Evolutionary conservation across 2,888 invertebrate genomes (phyloP).

Genomic region (Pammene aurita): DNA sequence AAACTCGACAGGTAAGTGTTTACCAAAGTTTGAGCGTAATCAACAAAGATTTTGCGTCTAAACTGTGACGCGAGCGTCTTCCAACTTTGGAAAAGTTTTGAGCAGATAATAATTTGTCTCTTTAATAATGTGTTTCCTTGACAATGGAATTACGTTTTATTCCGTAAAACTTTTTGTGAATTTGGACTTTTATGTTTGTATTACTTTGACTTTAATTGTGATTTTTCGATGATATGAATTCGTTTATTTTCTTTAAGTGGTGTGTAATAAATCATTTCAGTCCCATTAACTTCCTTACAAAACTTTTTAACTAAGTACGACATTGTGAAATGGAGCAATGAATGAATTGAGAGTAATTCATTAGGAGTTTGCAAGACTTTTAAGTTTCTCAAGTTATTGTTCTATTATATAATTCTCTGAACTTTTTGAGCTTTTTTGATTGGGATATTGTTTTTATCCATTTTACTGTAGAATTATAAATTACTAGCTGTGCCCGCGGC

Average conservation of each 20-base stretch:
- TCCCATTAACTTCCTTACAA: neutral
- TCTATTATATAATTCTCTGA: no score
- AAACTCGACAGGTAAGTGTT: conserved; percentile 43
- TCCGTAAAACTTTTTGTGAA: neutral
- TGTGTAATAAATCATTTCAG: conserved; percentile 5
- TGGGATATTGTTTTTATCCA: no score
- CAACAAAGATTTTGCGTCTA: conserved; percentile 32
- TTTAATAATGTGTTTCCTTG: conserved; percentile 15
- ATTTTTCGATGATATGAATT: neutral
- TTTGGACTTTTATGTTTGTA: neutral
- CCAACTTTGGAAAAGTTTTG: conserved; percentile 32
- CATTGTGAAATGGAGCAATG: neutral
- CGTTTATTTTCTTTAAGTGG: neutral
- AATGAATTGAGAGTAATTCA: neutral
- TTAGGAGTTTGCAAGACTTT: neutral
- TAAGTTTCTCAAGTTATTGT: neutral
- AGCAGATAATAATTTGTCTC: conserved; percentile 20
- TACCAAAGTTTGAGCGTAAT: conserved; percentile 38
- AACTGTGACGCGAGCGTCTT: conserved; percentile 10
- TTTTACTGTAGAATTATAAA: no score
- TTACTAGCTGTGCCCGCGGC: no score
- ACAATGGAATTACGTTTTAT: conserved; percentile 15
- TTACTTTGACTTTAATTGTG: neutral
- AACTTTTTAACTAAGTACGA: neutral
- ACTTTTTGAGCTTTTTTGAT: no score